These are phyloP conservation scores for Drosophila conformis DNA, from an alignment of 2,888 invertebrate species.

Conservation along the genomic window DNA sequence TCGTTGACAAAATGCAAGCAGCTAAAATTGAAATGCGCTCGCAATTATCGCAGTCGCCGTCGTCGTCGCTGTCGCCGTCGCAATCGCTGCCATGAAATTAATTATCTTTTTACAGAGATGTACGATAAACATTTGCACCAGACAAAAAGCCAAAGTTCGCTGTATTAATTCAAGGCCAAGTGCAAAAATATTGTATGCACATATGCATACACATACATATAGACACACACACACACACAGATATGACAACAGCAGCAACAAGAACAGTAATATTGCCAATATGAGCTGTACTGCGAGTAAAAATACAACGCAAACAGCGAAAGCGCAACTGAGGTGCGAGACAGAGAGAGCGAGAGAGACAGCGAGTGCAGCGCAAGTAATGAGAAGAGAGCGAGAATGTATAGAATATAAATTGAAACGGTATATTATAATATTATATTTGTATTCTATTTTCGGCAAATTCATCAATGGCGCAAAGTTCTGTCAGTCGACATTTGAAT, in stretches of 20 bases:
- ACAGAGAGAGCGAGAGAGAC: background rate
- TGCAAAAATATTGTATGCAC: constrained; percentile 43
- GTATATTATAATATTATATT: background rate
- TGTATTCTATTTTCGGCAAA: background rate
- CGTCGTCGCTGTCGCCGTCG: constrained; percentile 4
- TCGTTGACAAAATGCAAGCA: constrained; percentile 74
- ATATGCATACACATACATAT: constrained; percentile 29
- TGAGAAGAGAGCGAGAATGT: background rate
- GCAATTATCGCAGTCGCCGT: constrained; percentile 64
- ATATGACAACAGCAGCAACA: constrained; percentile 11
- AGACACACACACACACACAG: constrained; percentile 25
- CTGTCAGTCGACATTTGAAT: background rate
- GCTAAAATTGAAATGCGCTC: constrained; percentile 71
- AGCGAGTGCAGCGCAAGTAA: background rate
- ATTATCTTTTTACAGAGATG: constrained; percentile 79
- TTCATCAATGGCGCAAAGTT: background rate
- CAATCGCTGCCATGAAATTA: constrained; percentile 64
- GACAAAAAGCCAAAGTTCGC: constrained; percentile 82
- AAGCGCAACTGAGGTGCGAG: constrained; percentile 33
- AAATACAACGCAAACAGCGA: constrained; percentile 42
- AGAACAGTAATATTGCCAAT: constrained; percentile 15
- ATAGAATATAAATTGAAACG: background rate
- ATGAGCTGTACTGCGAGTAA: constrained; percentile 5
- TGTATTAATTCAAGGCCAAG: constrained; percentile 83
- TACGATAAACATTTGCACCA: constrained; percentile 75